Base-by-base conservation (phyloP, 2,888 invertebrate genomes). In the Tiphia femorata region DNA sequence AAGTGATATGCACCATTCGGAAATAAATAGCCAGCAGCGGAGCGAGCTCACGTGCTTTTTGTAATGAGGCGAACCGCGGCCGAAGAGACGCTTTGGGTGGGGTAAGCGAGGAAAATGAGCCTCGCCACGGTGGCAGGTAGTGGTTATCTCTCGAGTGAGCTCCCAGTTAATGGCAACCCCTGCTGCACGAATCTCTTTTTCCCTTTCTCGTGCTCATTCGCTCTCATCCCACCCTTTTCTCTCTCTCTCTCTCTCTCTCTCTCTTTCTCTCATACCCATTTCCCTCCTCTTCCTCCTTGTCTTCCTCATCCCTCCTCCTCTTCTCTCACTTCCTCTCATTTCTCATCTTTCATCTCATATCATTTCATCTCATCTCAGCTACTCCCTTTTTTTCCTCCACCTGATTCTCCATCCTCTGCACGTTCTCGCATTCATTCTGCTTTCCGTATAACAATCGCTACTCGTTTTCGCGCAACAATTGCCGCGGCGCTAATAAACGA, bases 161-260 rank as follows among this genome's bases (percentile, higher is more conserved):
- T 82, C 78, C 81, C 81, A 82, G 79, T 81, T 82, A 82, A 81
- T 82, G 80, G 80, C 81, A 81, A 81, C 76, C 81, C 81, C 80
- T 76, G 77, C 49, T 58, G 57, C 57, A 48, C 66, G 67, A 35
- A 56, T 43, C 70, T 69, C 65, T 63, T 72, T 69, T 67, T 75
- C 63, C 70, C 75, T 72, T 65, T 76, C 72, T 64, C 74, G 56
- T 52, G 27, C 37, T 14, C 41, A 41, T 54, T 54, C 47, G 50
- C 54, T 62, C 55, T 52, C 56, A 38, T 59, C 20, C 46, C 29
- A 46, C 12, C 12, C 6, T 21, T 20, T 40, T 8, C 20, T 23
- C 42, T 29, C 35, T 27, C 38, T 38, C 29, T 23, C 37, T 33
- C 29, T 8, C 37, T 38, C 12, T 5, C 43, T 16, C 12, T 8